Evolutionary conservation across 2,888 invertebrate species (phyloP).

Genomic region (Electrophaes corylata): DNA sequence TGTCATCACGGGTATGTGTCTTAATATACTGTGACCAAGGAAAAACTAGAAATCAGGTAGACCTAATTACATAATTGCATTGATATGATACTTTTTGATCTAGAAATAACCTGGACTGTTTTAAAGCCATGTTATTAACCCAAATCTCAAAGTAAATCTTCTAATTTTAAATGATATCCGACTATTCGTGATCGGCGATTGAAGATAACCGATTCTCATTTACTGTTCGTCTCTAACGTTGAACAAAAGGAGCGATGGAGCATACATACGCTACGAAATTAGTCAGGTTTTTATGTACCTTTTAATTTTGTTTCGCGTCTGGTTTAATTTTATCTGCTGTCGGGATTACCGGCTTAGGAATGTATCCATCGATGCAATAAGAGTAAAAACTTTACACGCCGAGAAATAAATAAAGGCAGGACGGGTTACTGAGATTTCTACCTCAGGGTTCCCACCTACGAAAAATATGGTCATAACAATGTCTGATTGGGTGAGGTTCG

Average conservation of each 20-base stretch:
- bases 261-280: slow-evolving; percentile 81
- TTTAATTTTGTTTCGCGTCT: slow-evolving; percentile 84
- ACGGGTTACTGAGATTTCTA: slow-evolving; percentile 78
- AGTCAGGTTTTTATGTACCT: slow-evolving; percentile 79
- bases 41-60: background rate
- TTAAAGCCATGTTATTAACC: slow-evolving; percentile 10
- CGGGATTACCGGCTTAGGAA: slow-evolving; percentile 83
- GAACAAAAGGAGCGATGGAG: slow-evolving; percentile 57
- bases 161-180: slow-evolving; percentile 10
- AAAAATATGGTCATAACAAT: background rate
- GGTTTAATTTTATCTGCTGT: slow-evolving; percentile 83
- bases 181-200: slow-evolving; percentile 42
- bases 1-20: too few species aligned
- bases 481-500: slow-evolving; percentile 12
- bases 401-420: slow-evolving; percentile 81
- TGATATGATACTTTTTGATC: background rate
- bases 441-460: slow-evolving; percentile 52
- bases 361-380: slow-evolving; percentile 79
- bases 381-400: slow-evolving; percentile 78
- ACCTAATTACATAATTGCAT: background rate
- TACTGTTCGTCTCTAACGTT: slow-evolving; percentile 20
- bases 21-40: background rate
- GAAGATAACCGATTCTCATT: slow-evolving; percentile 44
- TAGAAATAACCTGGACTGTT: slow-evolving; percentile 1
- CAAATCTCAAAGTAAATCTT: slow-evolving; percentile 12